Evolutionary conservation across 2,797 vertebrate genomes (phyloP).

Genomic region (Pipistrellus kuhlii): DNA sequence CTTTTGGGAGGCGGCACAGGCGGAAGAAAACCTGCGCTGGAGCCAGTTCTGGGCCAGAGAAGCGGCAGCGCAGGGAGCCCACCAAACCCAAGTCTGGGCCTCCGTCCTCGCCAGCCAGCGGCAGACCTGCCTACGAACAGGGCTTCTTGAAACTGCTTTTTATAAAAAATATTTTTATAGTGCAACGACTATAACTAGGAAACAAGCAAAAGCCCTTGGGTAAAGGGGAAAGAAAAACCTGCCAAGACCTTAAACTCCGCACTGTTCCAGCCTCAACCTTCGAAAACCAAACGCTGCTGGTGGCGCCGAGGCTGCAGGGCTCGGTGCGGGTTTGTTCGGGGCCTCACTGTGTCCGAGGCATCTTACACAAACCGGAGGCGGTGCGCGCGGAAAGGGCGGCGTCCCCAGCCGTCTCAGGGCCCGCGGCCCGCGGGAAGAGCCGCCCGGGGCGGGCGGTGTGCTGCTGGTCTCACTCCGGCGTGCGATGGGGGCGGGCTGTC

Average conservation of each 20-base stretch:
- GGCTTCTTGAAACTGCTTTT: conserved; percentile 75
- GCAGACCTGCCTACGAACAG: conserved; percentile 28
- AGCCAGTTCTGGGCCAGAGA: background rate
- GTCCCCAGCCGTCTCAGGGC: background rate
- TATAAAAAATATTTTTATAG: conserved; percentile 77
- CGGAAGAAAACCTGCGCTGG: background rate
- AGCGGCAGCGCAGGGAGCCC: background rate
- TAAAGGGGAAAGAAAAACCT: conserved; percentile 64
- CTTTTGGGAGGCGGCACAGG: background rate
- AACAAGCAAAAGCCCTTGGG: conserved; percentile 74
- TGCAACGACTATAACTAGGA: conserved; percentile 78
- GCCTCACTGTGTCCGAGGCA: conserved; percentile 68
- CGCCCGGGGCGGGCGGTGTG: background rate
- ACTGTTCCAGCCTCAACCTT: conserved; percentile 68
- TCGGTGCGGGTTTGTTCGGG: conserved; percentile 58
- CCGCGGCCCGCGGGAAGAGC: too few relatives aligned
- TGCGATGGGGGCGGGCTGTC: conserved; percentile 51
- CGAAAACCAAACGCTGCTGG: conserved; percentile 68
- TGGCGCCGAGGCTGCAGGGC: accelerated
- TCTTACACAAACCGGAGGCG: conserved; percentile 61
- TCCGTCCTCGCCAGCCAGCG: background rate
- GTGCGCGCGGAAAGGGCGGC: conserved; percentile 42
- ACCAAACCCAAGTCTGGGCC: background rate
- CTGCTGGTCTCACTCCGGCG: conserved; percentile 44
- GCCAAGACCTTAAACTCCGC: conserved; percentile 66